These are phyloP conservation scores for Natator depressus DNA, from an alignment of 2,113 vertebrate species.

Conservation along the genomic window DNA sequence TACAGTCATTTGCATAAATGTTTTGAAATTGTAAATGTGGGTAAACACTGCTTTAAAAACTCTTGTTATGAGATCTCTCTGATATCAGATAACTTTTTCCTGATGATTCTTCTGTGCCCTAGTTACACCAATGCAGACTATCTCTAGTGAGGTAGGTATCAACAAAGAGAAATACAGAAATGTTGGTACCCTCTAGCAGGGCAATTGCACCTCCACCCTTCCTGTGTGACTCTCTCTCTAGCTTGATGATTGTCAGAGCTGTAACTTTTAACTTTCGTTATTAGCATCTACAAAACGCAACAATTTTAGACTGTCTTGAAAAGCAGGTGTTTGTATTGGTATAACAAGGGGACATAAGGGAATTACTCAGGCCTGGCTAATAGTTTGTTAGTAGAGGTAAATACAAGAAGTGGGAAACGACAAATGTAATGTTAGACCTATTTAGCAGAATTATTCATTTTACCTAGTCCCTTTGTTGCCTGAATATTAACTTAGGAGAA, in stretches of 20 bases:
- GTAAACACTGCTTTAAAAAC: not conserved
- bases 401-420: not conserved
- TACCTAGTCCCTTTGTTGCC: not conserved
- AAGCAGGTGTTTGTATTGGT: not conserved
- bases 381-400: not conserved
- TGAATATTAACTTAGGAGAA: not conserved
- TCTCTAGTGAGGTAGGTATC: not conserved
- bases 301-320: not conserved
- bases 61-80: not conserved
- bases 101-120: not conserved
- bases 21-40: not conserved
- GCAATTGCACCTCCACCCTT: not conserved
- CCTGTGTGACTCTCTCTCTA: not conserved
- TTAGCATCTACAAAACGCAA: not conserved
- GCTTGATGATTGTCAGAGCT: not conserved
- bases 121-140: not conserved
- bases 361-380: not conserved
- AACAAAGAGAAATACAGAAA: not conserved
- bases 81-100: not conserved
- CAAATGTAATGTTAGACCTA: not conserved
- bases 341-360: not conserved
- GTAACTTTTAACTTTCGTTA: not conserved
- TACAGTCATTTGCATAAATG: not conserved
- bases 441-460: not conserved
- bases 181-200: not conserved